Evolutionary conservation across 2,113 vertebrate genomes (phyloP).

Genomic region (Rhineura floridana): DNA sequence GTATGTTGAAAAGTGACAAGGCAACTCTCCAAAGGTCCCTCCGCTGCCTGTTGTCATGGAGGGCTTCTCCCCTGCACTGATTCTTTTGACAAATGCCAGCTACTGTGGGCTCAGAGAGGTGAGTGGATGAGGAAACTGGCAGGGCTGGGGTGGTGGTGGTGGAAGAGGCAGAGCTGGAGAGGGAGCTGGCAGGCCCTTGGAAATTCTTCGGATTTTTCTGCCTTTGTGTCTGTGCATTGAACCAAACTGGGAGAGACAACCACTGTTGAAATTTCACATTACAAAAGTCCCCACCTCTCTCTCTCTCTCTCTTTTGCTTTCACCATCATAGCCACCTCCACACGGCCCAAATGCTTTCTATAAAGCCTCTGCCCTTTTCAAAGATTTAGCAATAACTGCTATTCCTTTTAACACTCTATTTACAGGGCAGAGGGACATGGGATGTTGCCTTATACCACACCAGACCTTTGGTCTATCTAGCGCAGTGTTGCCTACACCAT

Average conservation of each 20-base stretch:
- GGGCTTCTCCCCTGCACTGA: constrained; percentile 35
- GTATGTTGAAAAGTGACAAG: constrained; percentile 37
- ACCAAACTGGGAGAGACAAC: constrained; percentile 48
- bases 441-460: too few species aligned
- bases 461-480: too few species aligned
- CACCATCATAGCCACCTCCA: too few species aligned
- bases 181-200: constrained; percentile 60
- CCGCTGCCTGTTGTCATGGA: constrained; percentile 22
- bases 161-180: neutral
- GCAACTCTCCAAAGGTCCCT: constrained; percentile 19
- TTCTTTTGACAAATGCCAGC: constrained; percentile 32
- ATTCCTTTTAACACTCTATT: neutral
- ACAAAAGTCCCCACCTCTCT: constrained; percentile 55
- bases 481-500: too few species aligned
- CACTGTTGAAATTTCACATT: constrained; percentile 23
- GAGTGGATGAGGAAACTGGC: neutral
- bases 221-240: constrained; percentile 77
- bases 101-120: neutral
- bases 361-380: neutral
- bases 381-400: neutral
- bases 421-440: too few species aligned
- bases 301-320: constrained; percentile 4
- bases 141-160: neutral
- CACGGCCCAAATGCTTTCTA: neutral
- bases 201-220: constrained; percentile 81